Evolutionary conservation across 2,113 vertebrate species (phyloP), one percentile per base, ranked within the genome.

Genomic region (Cheilinus undulatus): DNA sequence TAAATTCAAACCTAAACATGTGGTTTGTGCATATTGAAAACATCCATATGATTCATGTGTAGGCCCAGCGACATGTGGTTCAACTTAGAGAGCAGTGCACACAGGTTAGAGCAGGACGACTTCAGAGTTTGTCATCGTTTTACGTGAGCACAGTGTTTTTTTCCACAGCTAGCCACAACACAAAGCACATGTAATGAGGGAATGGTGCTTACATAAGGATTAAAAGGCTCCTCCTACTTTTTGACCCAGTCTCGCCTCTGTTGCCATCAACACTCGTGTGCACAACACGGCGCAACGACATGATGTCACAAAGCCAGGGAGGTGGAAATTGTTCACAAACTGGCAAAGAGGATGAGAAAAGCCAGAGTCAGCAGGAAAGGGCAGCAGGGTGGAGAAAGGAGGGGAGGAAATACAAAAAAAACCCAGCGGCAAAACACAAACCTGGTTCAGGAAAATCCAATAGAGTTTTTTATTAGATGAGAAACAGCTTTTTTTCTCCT

Each of bases 1-100:
- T 68, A 73, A 82, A 81, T 57, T 76, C 56, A 77, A 82, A 91
- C 76, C 60, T 64, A 85, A 88, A 90, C 85, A 86, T 83, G 80
- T 61, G 69, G 81, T 84, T 73, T 77, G 67, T 73, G 66, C 60
- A 87, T 72, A 81, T 75, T 77, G 54, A 76, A 34, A 61, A 71
- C 57, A 62, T 73, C 78, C 83, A 80, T 76, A 81, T 72, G 79
- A 85, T 68, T 66, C 8, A 12, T 51, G 48, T 53, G 67, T 24
- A 51, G 63, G 57, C 42, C 27, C 0, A 0, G 11, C 48, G 54
- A 56, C 80, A 90, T 86, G 71, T 89, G 88, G 72, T 82, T 90
- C 14, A 7, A 85, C 67, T 92, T 88, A 85, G 61, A 34, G 73
- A 67, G 58, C n/a, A 24, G 48, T 0, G 51, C 49, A 22, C 62